Evolutionary conservation across 2,113 vertebrate species (phyloP).

Genomic region (Lota lota): DNA sequence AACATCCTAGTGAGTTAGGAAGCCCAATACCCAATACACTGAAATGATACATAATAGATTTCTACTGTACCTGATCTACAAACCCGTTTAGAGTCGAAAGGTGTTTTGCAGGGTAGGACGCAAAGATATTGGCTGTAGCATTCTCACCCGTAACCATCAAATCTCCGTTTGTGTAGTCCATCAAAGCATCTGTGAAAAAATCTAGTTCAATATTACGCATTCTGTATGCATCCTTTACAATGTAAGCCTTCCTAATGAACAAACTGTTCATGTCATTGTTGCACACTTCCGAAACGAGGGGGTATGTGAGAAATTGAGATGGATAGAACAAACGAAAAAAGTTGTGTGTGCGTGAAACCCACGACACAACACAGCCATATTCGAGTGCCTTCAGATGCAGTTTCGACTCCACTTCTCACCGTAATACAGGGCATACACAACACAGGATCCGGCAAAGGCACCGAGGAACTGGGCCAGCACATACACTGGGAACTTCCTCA

Average conservation of each 20-base stretch:
- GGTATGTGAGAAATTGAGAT: background rate
- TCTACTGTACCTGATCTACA: slow-evolving; percentile 83
- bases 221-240: background rate
- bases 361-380: too few relatives aligned
- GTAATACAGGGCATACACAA: slow-evolving; percentile 86
- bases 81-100: slow-evolving; percentile 85
- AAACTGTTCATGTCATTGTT: background rate
- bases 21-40: background rate
- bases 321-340: too few relatives aligned
- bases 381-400: too few relatives aligned
- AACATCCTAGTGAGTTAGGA: too few relatives aligned
- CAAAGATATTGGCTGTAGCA: slow-evolving; percentile 91
- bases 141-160: slow-evolving; percentile 80
- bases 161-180: slow-evolving; percentile 77
- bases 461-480: slow-evolving; percentile 86
- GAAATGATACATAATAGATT: too few relatives aligned
- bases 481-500: slow-evolving; percentile 90
- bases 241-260: too few relatives aligned
- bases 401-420: slow-evolving; percentile 61
- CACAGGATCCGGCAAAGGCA: slow-evolving; percentile 84
- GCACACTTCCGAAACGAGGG: background rate
- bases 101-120: slow-evolving; percentile 85
- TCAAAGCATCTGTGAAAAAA: slow-evolving; percentile 80
- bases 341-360: too few relatives aligned
- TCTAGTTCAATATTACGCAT: background rate